Conservation (phyloP, 2,113 vertebrate species). For the Sylvia atricapilla region DNA sequence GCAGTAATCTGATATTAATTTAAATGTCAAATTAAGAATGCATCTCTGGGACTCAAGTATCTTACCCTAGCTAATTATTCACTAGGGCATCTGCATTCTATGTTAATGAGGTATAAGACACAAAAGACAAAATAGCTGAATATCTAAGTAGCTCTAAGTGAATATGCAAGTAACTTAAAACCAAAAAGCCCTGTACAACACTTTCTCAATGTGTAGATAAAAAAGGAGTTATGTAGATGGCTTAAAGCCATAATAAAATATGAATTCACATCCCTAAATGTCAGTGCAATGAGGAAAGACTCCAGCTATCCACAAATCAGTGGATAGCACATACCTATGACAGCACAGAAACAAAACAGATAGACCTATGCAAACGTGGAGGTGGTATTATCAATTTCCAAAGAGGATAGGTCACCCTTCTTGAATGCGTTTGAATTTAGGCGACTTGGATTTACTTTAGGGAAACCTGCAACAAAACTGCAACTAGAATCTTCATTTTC, state of each 20-base stretch:
- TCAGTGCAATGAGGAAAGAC: background rate
- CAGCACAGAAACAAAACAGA: background rate
- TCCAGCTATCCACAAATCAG: background rate
- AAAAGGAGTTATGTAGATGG: background rate
- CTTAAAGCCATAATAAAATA: conserved; percentile 22
- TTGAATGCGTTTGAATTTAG: background rate
- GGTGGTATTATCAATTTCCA: background rate
- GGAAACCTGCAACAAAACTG: background rate
- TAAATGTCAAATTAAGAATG: conserved; percentile 63
- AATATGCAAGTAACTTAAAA: conserved; percentile 26
- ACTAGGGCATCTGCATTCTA: conserved; percentile 49
- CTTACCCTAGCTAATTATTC: conserved; percentile 65
- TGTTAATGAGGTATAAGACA: conserved; percentile 62
- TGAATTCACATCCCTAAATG: background rate
- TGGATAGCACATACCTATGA: background rate
- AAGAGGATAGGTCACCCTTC: background rate
- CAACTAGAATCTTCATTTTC: background rate
- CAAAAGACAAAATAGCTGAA: conserved; percentile 50
- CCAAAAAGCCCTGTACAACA: conserved; percentile 1
- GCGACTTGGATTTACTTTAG: background rate
- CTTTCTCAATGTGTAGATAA: background rate
- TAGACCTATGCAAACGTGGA: background rate
- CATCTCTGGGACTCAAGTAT: conserved; percentile 23
- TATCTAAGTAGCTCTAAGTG: conserved; percentile 44
- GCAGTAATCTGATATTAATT: conserved; percentile 56